Percentiles rank a stretch among this genome's conserved stretches.
These are phyloP conservation scores for Dermochelys coriacea DNA, from an alignment of 2,797 vertebrate genomes.

Conservation along the genomic window DNA sequence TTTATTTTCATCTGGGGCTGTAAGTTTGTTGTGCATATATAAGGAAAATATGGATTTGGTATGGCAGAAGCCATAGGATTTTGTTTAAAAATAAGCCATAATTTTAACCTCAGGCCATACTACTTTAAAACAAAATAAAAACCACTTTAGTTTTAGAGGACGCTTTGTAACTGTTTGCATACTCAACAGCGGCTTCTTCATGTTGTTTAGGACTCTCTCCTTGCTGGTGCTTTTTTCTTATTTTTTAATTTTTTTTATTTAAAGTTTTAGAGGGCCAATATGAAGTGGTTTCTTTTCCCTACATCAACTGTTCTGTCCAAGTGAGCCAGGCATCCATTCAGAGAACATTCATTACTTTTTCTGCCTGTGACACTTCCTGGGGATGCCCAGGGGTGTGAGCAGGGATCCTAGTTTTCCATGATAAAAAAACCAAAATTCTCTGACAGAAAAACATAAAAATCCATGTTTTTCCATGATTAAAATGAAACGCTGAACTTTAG, in stretches of 20 bases:
- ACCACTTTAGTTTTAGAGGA: background rate
- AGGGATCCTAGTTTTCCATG: too few relatives aligned
- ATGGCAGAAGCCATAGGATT: slow-evolving; percentile 18
- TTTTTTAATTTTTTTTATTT: background rate
- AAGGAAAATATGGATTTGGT: slow-evolving; percentile 12
- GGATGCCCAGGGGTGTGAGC: background rate
- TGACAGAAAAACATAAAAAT: too few relatives aligned
- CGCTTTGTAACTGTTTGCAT: background rate
- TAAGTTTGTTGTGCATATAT: slow-evolving; percentile 19
- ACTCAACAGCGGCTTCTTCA: background rate
- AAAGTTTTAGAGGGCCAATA: background rate
- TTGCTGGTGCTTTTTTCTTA: background rate
- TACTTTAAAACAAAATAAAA: background rate
- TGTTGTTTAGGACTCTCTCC: background rate
- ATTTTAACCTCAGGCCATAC: background rate
- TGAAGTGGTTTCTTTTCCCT: background rate
- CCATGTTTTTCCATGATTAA: too few relatives aligned
- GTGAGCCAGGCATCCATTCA: background rate
- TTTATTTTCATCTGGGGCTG: slow-evolving; percentile 51
- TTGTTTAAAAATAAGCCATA: background rate
- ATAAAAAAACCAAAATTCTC: too few relatives aligned
- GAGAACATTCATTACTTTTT: background rate
- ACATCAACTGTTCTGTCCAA: background rate
- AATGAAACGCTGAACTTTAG: too few relatives aligned
- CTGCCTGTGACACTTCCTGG: background rate